Conservation (phyloP, 2,888 invertebrate genomes). For the Desoria tigrina region DNA sequence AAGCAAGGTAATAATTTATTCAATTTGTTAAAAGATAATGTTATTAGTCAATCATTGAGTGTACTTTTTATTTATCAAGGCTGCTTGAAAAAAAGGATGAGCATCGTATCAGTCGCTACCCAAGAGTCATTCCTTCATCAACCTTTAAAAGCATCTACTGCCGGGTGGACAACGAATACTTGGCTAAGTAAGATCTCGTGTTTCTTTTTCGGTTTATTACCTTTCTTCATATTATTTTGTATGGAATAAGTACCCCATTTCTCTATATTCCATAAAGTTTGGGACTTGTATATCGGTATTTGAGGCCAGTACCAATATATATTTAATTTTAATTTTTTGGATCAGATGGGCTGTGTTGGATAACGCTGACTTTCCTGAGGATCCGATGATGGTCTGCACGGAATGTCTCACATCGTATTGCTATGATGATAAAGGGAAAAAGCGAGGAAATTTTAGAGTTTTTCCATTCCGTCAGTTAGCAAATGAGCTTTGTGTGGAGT, state of each 20-base stretch:
- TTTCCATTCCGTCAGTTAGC: conserved; percentile 41
- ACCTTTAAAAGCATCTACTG: conserved; percentile 43
- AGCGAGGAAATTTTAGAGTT: conserved; percentile 54
- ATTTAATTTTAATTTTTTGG: conserved; percentile 8
- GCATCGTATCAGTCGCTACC: conserved; percentile 25
- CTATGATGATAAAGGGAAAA: conserved; percentile 37
- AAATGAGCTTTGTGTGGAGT: conserved; percentile 18
- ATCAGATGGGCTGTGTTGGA: conserved; percentile 45
- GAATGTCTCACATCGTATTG: conserved; percentile 42
- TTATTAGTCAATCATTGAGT: too few relatives aligned
- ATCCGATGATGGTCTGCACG: conserved; percentile 46
- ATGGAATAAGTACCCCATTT: too few relatives aligned
- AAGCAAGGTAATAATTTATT: conserved; percentile 64
- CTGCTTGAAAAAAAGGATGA: conserved; percentile 31
- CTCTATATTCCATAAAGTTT: too few relatives aligned
- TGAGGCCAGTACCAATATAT: not conserved
- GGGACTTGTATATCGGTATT: too few relatives aligned
- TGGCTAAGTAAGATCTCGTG: conserved; percentile 33
- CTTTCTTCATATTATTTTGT: too few relatives aligned
- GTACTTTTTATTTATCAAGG: conserved; percentile 29
- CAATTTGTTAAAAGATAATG: too few relatives aligned
- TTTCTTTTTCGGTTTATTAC: too few relatives aligned
- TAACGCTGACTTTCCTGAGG: conserved; percentile 41
- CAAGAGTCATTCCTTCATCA: conserved; percentile 25
- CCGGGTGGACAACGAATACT: conserved; percentile 43